phyloP scores from a whole-genome alignment of 2,888 invertebrate species.

The Lasius fuliginosus region DNA sequence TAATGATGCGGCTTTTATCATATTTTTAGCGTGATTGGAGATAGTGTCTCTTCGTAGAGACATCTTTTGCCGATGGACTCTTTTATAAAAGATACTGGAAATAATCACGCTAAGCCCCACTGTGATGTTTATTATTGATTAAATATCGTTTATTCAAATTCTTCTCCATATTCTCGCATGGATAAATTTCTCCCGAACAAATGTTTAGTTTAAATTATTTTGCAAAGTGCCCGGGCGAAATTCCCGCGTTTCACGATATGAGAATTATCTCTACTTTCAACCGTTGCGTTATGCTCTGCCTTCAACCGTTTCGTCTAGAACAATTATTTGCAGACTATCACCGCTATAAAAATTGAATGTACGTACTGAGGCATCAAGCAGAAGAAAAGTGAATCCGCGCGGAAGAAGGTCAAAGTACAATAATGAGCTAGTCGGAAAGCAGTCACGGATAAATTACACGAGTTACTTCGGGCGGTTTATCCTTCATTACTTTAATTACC shows the following conservation, averaged over 20 bases:
- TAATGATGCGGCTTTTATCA: constrained; percentile 22
- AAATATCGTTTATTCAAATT: constrained; percentile 26
- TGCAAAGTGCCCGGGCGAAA: background rate
- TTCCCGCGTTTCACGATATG: constrained; percentile 14
- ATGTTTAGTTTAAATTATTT: constrained; percentile 49
- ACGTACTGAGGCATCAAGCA: background rate
- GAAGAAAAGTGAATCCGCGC: constrained; percentile 4
- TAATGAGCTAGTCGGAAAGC: constrained; percentile 62
- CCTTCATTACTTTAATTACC: constrained; percentile 74
- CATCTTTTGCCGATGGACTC: too few relatives aligned
- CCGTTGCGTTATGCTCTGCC: background rate
- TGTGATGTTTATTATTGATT: constrained; percentile 23
- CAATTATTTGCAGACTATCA: constrained; percentile 42
- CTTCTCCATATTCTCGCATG: background rate
- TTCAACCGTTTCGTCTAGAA: background rate
- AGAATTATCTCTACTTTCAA: constrained; percentile 13
- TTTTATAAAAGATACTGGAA: background rate
- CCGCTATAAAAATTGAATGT: constrained; percentile 30
- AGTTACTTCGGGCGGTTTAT: constrained; percentile 69
- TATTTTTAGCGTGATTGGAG: background rate
- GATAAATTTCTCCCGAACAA: constrained; percentile 22
- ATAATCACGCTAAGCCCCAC: background rate
- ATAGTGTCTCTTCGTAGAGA: background rate
- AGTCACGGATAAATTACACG: constrained; percentile 65
- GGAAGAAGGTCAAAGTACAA: constrained; percentile 48